These are phyloP conservation scores for Mactra quadrangularis DNA, from an alignment of 1,140 invertebrate genomes.

Conservation along the genomic window DNA sequence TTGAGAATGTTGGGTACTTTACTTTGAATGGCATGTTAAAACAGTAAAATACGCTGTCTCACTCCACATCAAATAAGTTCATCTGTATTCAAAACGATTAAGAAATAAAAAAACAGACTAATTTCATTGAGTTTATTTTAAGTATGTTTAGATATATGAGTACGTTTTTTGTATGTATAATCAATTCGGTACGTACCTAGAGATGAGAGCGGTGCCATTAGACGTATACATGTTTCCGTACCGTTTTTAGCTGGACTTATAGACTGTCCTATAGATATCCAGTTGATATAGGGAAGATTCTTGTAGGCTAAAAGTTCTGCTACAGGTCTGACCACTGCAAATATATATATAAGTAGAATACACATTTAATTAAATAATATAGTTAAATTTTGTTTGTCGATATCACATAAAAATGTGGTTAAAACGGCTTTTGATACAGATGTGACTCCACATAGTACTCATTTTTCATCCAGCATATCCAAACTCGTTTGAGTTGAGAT, in stretches of 20 bases:
- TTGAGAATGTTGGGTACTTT: too few relatives aligned
- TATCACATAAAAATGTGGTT: not conserved
- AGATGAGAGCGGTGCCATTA: constrained; percentile 45
- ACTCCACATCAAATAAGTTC: too few relatives aligned
- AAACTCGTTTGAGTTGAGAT: not conserved
- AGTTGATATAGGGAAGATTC: constrained; percentile 51
- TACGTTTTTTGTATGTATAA: too few relatives aligned
- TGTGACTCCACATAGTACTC: not conserved
- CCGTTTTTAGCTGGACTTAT: constrained; percentile 8
- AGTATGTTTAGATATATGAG: too few relatives aligned
- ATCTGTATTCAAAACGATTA: too few relatives aligned
- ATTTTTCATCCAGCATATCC: not conserved
- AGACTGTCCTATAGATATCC: constrained; percentile 50
- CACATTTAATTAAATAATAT: not conserved
- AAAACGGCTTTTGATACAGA: not conserved
- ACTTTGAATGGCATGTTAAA: too few relatives aligned
- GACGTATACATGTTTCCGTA: constrained; percentile 36
- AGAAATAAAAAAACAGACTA: too few relatives aligned
- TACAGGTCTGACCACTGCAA: constrained; percentile 39
- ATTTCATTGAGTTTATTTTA: too few relatives aligned
- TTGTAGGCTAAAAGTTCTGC: constrained; percentile 43
- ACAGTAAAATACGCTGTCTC: too few relatives aligned
- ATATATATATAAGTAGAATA: not conserved
- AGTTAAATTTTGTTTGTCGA: not conserved
- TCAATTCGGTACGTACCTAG: constrained; percentile 52